Percentiles rank a stretch among this genome's conserved stretches.
These are phyloP conservation scores for Palaemon carinicauda DNA, from an alignment of 1,140 invertebrate species.

Conservation along the genomic window DNA sequence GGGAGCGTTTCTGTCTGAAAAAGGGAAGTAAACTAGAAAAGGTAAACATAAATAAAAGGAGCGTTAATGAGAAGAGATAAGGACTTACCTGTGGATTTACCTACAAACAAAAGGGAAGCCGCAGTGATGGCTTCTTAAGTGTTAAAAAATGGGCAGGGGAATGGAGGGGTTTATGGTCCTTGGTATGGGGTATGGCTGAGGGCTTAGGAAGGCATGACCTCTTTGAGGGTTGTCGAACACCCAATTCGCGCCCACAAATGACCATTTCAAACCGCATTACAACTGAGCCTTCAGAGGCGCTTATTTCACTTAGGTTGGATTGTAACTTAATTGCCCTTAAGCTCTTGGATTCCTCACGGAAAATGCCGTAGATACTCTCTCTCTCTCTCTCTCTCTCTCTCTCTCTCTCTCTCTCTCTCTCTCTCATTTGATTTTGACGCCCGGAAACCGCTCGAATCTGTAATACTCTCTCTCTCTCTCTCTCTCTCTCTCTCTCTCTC, in stretches of 20 bases:
- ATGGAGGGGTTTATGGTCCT: neutral
- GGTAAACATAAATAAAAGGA: neutral
- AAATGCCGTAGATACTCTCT: neutral
- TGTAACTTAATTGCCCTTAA: neutral
- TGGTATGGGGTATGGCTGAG: neutral
- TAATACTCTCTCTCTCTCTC: neutral
- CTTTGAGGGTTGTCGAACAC: neutral
- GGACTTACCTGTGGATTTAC: no score
- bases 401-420: neutral
- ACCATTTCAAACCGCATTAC: neutral
- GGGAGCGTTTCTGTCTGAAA: no score
- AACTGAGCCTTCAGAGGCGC: neutral
- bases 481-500: neutral
- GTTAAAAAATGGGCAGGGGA: neutral
- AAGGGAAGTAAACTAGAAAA: neutral
- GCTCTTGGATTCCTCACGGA: neutral
- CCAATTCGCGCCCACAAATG: conserved; percentile 24
- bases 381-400: neutral
- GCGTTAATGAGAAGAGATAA: neutral
- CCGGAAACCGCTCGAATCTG: neutral
- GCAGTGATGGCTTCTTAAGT: neutral
- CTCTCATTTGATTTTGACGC: neutral
- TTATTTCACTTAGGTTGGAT: neutral
- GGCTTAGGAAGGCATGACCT: neutral
- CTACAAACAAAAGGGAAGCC: no score